Evolutionary conservation across 2,113 vertebrate species (phyloP).

Genomic region (Cyprinus carpio): DNA sequence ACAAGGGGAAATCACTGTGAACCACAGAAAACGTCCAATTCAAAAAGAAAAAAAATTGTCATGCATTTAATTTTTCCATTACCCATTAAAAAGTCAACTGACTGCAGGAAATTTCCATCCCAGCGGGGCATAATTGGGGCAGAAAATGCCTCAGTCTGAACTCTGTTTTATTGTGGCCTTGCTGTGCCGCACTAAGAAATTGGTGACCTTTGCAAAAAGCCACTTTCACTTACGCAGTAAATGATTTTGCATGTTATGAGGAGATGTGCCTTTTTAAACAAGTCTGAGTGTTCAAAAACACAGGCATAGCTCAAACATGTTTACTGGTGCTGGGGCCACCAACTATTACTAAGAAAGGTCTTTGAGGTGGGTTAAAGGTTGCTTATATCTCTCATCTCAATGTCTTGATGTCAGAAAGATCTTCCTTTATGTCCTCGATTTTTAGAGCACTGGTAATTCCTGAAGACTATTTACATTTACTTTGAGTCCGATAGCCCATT

Average conservation of each 20-base stretch:
- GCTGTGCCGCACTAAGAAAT: neutral
- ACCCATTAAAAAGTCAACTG: neutral
- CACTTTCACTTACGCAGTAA: slow-evolving; percentile 6
- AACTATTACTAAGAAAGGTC: neutral
- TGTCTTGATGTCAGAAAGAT: neutral
- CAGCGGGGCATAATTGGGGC: slow-evolving; percentile 2
- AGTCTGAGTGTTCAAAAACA: slow-evolving; percentile 5
- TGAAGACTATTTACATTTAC: neutral
- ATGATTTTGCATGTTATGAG: neutral
- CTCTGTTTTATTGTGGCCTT: slow-evolving; percentile 37
- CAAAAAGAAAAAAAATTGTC: neutral
- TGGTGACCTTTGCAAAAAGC: slow-evolving; percentile 33
- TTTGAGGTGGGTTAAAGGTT: neutral
- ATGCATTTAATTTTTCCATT: neutral
- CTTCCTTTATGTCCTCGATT: neutral
- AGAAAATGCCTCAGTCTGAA: slow-evolving; percentile 19
- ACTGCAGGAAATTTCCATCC: neutral
- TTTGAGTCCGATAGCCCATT: slow-evolving; percentile 27
- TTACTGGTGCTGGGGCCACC: neutral
- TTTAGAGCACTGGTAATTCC: neutral
- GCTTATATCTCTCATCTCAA: neutral
- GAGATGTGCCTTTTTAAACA: neutral
- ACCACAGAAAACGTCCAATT: neutral
- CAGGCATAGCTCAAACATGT: neutral
- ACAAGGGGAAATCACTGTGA: neutral